Base-by-base conservation (phyloP, 2,888 invertebrate genomes). In the Nymphalis c-album region DNA sequence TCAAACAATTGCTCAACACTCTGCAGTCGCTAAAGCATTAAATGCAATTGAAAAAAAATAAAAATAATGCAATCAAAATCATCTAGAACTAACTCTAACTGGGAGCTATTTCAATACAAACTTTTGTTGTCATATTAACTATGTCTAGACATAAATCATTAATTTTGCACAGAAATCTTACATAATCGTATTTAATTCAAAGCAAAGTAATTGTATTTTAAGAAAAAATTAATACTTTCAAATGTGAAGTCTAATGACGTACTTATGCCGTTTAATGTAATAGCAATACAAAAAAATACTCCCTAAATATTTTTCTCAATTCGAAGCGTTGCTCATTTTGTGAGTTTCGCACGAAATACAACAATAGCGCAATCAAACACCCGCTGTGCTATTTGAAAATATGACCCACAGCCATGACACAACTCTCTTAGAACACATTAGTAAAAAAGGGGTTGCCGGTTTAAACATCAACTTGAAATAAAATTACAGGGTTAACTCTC, bases 321-420 rank as follows among this genome's bases (percentile, higher is more conserved):
- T 55, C 18, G 48, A 64, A 65, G 53, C 57, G 65, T 70, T 66
- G 68, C 63, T 69, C 69, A 71, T 72, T 73, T 75, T 61, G 67
- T 71, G 53, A 58, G 62, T 78, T 76, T 76, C 76, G 72, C 74
- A 75, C 74, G 76, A 69, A 70, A 59, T 68, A 70, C 63, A 67
- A 91, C 90, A 91, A 91, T 87, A 76, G 82, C 55, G 74, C 79
- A 86, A 91, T 91, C 91, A 88, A 77, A 88, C 86, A 82, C 91
- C 90, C 88, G 86, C 74, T 20, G 85, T 67, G 75, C 68, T 84
- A 83, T 87, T 86, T 85, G 81, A 86, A 85, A 88, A 89, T 83
- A 85, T 50, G 55, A 51, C 63, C 64, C 68, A 58, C 47, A 48
- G 17, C 22, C 63, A 31, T 59, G 22, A 64, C 22, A 63, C 57